Evolutionary conservation across 1,140 invertebrate genomes (phyloP).

Genomic region (Trichonephila inaurata): DNA sequence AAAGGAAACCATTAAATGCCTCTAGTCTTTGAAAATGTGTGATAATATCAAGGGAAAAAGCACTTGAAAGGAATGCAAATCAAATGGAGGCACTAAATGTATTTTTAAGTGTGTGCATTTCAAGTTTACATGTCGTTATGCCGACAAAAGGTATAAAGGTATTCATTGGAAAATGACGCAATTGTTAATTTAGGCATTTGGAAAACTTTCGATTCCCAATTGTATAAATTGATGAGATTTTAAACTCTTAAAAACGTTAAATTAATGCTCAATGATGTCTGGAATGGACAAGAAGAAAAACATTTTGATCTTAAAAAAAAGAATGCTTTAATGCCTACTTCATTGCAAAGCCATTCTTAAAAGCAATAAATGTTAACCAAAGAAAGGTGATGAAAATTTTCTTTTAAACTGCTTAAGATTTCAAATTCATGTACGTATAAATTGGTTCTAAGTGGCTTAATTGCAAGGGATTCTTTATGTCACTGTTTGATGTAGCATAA

Average conservation of each 20-base stretch:
- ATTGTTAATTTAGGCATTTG: constrained; percentile 24
- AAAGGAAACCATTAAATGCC: constrained; percentile 31
- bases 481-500: neutral
- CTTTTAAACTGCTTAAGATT: neutral
- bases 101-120: constrained; percentile 43
- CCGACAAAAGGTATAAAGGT: neutral
- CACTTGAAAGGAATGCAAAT: constrained; percentile 38
- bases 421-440: constrained; percentile 30
- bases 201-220: neutral
- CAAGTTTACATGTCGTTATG: constrained; percentile 18
- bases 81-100: constrained; percentile 41
- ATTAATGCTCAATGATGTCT: constrained; percentile 1
- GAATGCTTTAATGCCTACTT: neutral
- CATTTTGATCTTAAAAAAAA: constrained; percentile 8
- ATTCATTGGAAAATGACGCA: constrained; percentile 11
- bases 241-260: constrained; percentile 39
- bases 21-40: neutral
- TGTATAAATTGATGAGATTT: constrained; percentile 32
- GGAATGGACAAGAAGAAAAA: neutral
- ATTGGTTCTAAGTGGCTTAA: neutral
- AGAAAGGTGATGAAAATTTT: neutral
- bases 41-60: constrained; percentile 49
- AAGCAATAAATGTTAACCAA: constrained; percentile 37
- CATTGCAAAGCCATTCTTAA: neutral
- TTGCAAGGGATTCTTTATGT: neutral